A percentile compares a stretch with the other conserved stretches of the same genome.
Evolutionary conservation across 2,888 invertebrate species (phyloP).

Genomic region (Lithophane semibrunnea): DNA sequence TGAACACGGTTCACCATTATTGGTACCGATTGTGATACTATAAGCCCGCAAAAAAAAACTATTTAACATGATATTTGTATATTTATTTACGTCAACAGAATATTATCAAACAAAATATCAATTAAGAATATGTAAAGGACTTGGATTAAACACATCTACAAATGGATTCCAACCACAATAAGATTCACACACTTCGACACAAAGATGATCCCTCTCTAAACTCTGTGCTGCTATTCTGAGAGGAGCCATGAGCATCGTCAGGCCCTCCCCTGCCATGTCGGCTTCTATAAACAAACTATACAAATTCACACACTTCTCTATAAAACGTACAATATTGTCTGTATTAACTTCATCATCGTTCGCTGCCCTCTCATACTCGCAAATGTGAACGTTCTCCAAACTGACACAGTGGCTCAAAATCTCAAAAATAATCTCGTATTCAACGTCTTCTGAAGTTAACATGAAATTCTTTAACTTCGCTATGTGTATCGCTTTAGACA

Average conservation of each 20-base stretch:
- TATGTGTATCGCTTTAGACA: slow-evolving; percentile 66
- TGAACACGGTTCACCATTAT: not conserved
- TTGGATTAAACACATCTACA: slow-evolving; percentile 76
- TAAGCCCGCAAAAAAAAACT: not conserved
- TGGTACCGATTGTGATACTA: not conserved
- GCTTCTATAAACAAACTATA: slow-evolving; percentile 76
- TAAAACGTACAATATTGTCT: slow-evolving; percentile 58
- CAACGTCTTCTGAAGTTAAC: slow-evolving; percentile 71
- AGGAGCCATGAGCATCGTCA: slow-evolving; percentile 69
- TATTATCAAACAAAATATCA: slow-evolving; percentile 44
- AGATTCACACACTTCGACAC: slow-evolving; percentile 71
- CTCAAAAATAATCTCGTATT: slow-evolving; percentile 70
- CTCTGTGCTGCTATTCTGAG: slow-evolving; percentile 66
- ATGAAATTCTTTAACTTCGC: slow-evolving; percentile 72
- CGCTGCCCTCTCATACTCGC: slow-evolving; percentile 70
- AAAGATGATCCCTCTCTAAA: slow-evolving; percentile 66
- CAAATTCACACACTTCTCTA: slow-evolving; percentile 68
- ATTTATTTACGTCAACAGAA: slow-evolving; percentile 39
- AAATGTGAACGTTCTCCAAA: slow-evolving; percentile 74
- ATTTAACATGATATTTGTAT: slow-evolving; percentile 37
- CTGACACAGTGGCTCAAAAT: slow-evolving; percentile 67
- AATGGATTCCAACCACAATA: slow-evolving; percentile 76
- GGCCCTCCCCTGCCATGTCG: slow-evolving; percentile 67
- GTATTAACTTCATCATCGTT: slow-evolving; percentile 44
- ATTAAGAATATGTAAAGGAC: slow-evolving; percentile 70